Evolutionary conservation across 1,140 invertebrate genomes (phyloP), one percentile per base, ranked within the genome.

Genomic region (Psix sp.): DNA sequence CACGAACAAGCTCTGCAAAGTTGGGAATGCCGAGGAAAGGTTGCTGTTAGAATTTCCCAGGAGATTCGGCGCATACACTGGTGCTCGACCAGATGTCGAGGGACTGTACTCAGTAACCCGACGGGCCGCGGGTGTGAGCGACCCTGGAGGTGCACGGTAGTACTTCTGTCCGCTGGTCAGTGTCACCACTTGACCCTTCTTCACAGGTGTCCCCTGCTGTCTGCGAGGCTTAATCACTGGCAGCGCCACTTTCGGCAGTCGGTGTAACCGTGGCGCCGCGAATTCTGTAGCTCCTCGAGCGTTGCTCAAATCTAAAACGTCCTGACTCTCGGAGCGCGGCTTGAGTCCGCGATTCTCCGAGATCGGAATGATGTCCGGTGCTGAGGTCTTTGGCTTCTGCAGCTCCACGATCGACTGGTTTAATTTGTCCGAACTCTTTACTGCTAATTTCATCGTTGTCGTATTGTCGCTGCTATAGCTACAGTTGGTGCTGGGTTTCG

Each of bases 91-190:
- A 0, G 76, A 16, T 0, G 79, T 45, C 0, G 74, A 43, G 0
- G 49, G 17, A 0, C 71, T 66, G 9, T 60, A 78, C 10, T 84
- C 83, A 7, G 17, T 45, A 0, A 82, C 76, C 1, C 82, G 76
- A 45, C 84, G 80, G 3, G 73, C 82, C 0, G 83, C 82, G 0
- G 84, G 84, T 2, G 84, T 85, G 3, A 83, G 38, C 0, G 82
- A 85, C 2, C 83, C 84, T 0, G 84, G 84, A 0, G 84, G 78
- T 1, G 82, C 80, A 10, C 83, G 63, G 11, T 86, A 86, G 6
- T 80, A 86, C 9, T 72, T 76, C 3, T 85, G 83, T 1, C 82
- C 82, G 0, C 78, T 62, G 3, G 74, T 59, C 0, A 84, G 20
- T 0, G 84, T 86, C 0, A 86, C 82, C 0, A 85, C 45, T 42